Percentiles rank a stretch among this genome's conserved stretches.
Conservation (phyloP, 2,888 invertebrate species). For the Pardosa pseudoannulata region DNA sequence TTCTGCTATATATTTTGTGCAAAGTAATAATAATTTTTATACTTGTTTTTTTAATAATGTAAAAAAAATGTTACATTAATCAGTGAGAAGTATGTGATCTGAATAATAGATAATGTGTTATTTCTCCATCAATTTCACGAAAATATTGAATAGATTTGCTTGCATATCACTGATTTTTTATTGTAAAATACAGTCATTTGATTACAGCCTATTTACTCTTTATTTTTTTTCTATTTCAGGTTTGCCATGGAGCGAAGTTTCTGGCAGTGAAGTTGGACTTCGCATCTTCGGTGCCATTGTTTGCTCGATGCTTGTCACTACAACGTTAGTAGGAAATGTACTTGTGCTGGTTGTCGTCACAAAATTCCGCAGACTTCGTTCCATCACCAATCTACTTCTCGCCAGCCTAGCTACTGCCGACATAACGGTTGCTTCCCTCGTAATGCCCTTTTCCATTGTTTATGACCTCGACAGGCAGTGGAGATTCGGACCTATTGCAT, state of each 20-base stretch:
- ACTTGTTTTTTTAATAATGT: too few relatives aligned
- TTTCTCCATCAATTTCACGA: too few relatives aligned
- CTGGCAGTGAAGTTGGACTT: slow-evolving; percentile 52
- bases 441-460: slow-evolving; percentile 77
- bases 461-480: slow-evolving; percentile 78
- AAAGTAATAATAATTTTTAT: too few relatives aligned
- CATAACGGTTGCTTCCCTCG: slow-evolving; percentile 76
- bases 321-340: slow-evolving; percentile 76
- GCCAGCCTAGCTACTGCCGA: slow-evolving; percentile 77
- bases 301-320: slow-evolving; percentile 75
- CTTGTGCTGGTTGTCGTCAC: slow-evolving; percentile 76
- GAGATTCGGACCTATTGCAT: slow-evolving; percentile 76
- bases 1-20: too few relatives aligned
- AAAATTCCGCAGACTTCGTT: slow-evolving; percentile 75
- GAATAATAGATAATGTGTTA: too few relatives aligned
- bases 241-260: slow-evolving; percentile 49
- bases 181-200: too few relatives aligned
- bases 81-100: too few relatives aligned
- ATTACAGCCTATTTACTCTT: too few relatives aligned
- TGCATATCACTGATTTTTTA: too few relatives aligned
- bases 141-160: too few relatives aligned
- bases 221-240: slow-evolving; percentile 34
- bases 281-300: slow-evolving; percentile 73
- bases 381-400: slow-evolving; percentile 76
- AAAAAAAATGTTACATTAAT: too few relatives aligned